These are phyloP conservation scores for Petrophora chlorosata DNA, from an alignment of 2,888 invertebrate species.

Conservation along the genomic window DNA sequence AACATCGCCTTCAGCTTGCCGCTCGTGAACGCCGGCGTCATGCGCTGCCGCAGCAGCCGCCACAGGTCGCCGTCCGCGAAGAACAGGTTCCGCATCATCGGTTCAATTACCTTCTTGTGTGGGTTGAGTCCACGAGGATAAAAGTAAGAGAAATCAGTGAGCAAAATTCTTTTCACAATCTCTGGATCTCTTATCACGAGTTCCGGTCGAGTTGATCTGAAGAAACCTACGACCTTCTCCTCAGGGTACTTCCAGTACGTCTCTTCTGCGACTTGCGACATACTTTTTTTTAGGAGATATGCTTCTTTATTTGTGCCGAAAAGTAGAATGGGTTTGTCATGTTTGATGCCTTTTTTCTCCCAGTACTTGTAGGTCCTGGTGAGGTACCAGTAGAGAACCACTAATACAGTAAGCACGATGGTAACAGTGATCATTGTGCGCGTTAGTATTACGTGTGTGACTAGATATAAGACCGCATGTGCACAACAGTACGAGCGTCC, in stretches of 20 bases:
- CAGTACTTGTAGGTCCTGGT: conserved; percentile 56
- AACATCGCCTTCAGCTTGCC: conserved; percentile 68
- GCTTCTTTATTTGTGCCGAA: conserved; percentile 48
- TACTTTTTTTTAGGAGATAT: conserved; percentile 45
- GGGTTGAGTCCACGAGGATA: conserved; percentile 52
- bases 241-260: conserved; percentile 56
- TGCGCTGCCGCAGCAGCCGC: conserved; percentile 62
- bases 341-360: conserved; percentile 51
- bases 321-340: conserved; percentile 50
- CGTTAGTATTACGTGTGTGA: not conserved
- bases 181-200: conserved; percentile 58
- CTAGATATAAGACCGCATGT: not conserved
- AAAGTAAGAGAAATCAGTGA: conserved; percentile 53
- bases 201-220: conserved; percentile 46
- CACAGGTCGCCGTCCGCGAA: conserved; percentile 65
- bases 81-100: conserved; percentile 59
- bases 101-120: conserved; percentile 51
- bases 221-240: conserved; percentile 58
- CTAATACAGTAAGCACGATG: conserved; percentile 31
- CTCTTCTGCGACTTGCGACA: conserved; percentile 49
- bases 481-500: conserved; percentile 1
- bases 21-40: conserved; percentile 65
- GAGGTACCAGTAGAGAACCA: conserved; percentile 50
- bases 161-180: conserved; percentile 50
- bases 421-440: conserved; percentile 28